Base-by-base conservation (phyloP, 2,797 vertebrate species). In the Cryptoblepharus egeriae region DNA sequence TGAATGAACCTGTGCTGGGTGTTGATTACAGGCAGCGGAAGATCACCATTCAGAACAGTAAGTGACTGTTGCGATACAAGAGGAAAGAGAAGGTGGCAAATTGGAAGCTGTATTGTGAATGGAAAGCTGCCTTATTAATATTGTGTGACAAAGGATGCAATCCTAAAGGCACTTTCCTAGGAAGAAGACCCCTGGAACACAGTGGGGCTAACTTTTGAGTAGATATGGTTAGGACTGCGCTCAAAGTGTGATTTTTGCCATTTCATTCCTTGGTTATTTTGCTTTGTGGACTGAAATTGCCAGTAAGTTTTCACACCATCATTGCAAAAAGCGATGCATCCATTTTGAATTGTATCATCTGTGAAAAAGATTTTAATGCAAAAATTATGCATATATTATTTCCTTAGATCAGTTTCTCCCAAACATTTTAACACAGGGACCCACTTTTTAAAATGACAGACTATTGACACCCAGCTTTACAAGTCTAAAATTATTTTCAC, bases 31-130 rank as follows among this genome's bases (percentile, higher is more conserved):
- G 94, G 3, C 94, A 97, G n/a, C 96, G 98, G 11, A 99, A 93
- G 94, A 98, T 99, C 95, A 96, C 96, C 86, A 95, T 99, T 77
- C 97, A 97, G 92, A 98, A 99, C 89, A 95, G 98, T 99, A 90
- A 96, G 98, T 96, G 52, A 39, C 64, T 37, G 24, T 22, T 24
- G 18, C 18, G 32, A 58, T 22, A 5, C 26, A 1, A 0, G 30
- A 35, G 68, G 88, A 77, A 52, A 39, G 30, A 45, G 11, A 58
- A 72, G 24, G n/a, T 75, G 64, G 24, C 15, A 39, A 81, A 1
- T 69, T 82, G 42, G 10, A 26, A 79, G 3, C 26, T 72, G 0
- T 0, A 45, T 86, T 72, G 1, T 76, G 71, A 2, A 42, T 42
- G 20, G 42, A 8, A 26, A 79, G 3, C 26, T 72, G 0, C 0